Conservation (phyloP, 64 coral and sea anemone species). For the Acropora tenuis region DNA sequence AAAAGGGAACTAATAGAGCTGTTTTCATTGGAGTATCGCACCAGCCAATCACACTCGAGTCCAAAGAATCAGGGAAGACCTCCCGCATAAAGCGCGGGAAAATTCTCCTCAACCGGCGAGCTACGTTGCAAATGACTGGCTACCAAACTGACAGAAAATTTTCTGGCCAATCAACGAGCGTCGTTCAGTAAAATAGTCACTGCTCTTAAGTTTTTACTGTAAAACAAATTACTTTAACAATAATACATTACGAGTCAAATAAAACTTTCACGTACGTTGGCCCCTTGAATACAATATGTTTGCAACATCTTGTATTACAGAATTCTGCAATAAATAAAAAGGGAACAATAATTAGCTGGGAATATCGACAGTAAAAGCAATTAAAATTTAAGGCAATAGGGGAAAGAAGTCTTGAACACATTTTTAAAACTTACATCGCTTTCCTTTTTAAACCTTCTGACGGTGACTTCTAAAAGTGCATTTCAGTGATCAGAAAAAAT, state of each 20-base stretch:
- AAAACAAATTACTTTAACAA: not conserved
- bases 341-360: too few relatives aligned
- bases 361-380: too few relatives aligned
- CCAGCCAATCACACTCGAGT: not conserved
- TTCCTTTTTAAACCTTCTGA: too few relatives aligned
- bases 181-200: not conserved
- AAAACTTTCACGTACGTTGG: not conserved
- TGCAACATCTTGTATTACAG: not conserved
- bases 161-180: not conserved
- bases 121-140: not conserved
- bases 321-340: slow-evolving; percentile 13
- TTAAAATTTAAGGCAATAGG: too few relatives aligned
- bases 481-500: too few relatives aligned
- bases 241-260: not conserved
- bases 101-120: not conserved
- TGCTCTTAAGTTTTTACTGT: not conserved
- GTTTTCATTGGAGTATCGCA: not conserved
- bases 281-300: not conserved
- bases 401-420: too few relatives aligned
- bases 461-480: too few relatives aligned
- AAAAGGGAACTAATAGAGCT: not conserved
- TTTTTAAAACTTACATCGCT: too few relatives aligned
- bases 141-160: not conserved
- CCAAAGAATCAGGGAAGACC: not conserved
- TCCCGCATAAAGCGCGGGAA: not conserved